Percentiles rank a stretch among this genome's conserved stretches.
Evolutionary conservation across 2,888 invertebrate species (phyloP).

Genomic region (Drosophila atroscutellata): DNA sequence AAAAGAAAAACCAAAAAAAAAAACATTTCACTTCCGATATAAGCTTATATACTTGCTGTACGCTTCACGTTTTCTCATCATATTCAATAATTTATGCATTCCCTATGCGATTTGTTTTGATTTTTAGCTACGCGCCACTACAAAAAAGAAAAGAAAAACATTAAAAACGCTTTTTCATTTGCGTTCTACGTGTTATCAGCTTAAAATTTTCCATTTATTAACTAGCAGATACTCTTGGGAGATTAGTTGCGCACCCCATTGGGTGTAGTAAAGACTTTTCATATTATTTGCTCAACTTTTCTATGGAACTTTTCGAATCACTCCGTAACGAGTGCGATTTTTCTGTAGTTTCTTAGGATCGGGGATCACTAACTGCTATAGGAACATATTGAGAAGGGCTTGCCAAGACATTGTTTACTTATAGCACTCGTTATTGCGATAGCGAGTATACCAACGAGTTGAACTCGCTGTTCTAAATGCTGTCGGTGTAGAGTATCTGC

Average conservation of each 20-base stretch:
- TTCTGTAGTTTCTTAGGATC: neutral
- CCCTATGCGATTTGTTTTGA: slow-evolving; percentile 50
- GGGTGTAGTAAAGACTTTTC: neutral
- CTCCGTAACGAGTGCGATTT: neutral
- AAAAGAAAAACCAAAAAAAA: slow-evolving; percentile 4
- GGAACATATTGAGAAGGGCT: slow-evolving; percentile 9
- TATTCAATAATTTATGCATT: slow-evolving; percentile 60
- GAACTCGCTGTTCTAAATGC: slow-evolving; percentile 20
- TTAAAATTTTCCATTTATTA: slow-evolving; percentile 1
- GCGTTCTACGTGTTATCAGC: slow-evolving; percentile 20
- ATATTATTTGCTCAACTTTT: neutral
- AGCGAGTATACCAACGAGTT: slow-evolving; percentile 15
- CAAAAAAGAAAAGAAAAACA: too few species aligned
- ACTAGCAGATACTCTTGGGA: slow-evolving; percentile 19
- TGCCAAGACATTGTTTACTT: neutral
- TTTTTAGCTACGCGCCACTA: slow-evolving; percentile 23
- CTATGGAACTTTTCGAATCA: neutral
- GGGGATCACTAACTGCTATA: slow-evolving; percentile 15
- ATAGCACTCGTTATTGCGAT: slow-evolving; percentile 3
- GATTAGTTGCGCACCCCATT: neutral
- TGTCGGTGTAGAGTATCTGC: slow-evolving; percentile 19
- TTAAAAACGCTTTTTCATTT: slow-evolving; percentile 12
- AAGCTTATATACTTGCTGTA: slow-evolving; percentile 21
- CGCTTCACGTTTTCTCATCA: slow-evolving; percentile 35
- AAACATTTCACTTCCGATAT: slow-evolving; percentile 47